These are phyloP conservation scores for Lathronympha strigana DNA, from an alignment of 2,888 invertebrate species.

Conservation along the genomic window DNA sequence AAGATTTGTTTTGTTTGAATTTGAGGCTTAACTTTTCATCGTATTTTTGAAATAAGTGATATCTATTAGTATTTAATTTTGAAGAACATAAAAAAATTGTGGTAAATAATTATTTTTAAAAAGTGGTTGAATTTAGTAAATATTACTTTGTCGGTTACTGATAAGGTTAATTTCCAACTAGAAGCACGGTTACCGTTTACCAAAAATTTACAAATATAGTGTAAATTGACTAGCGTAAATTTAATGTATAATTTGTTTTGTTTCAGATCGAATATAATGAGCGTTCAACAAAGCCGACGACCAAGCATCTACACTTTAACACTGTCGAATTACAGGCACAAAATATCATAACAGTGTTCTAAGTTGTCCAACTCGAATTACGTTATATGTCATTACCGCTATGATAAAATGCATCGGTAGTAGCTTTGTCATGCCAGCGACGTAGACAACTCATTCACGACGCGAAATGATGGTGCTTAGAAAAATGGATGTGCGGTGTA, in stretches of 20 bases:
- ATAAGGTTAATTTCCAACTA: no score
- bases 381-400: slow-evolving; percentile 28
- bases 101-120: no score
- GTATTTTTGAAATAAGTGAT: neutral
- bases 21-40: slow-evolving; percentile 6
- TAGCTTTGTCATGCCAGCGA: slow-evolving; percentile 48
- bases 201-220: no score
- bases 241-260: slow-evolving; percentile 53
- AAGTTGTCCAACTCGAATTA: slow-evolving; percentile 34
- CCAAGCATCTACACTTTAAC: slow-evolving; percentile 66
- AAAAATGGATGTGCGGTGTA: slow-evolving; percentile 77
- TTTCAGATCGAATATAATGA: slow-evolving; percentile 78
- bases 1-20: slow-evolving; percentile 21
- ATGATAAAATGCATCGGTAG: slow-evolving; percentile 47
- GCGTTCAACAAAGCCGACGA: slow-evolving; percentile 63
- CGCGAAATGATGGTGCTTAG: slow-evolving; percentile 54
- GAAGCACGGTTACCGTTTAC: no score
- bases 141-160: no score
- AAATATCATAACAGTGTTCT: slow-evolving; percentile 54
- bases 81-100: slow-evolving; percentile 1
- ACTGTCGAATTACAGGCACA: slow-evolving; percentile 77
- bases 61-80: neutral
- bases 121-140: no score
- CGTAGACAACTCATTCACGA: slow-evolving; percentile 44
- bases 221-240: slow-evolving; percentile 30